phyloP scores from a whole-genome alignment of 2,888 invertebrate species.

The Dorcus parallelipipedus region DNA sequence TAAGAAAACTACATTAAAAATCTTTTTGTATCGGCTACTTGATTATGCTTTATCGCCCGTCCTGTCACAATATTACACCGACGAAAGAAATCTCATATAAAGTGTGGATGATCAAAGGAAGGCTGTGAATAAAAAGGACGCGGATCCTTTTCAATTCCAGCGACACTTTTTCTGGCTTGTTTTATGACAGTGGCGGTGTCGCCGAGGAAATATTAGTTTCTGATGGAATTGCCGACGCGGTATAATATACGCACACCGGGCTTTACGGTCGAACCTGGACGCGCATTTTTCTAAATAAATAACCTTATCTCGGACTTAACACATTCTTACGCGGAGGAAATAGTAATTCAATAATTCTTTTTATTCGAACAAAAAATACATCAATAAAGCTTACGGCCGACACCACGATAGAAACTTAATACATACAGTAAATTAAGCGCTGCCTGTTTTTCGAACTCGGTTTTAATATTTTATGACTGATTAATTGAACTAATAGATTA shows the following conservation, averaged over 20 bases:
- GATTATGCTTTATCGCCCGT: constrained; percentile 41
- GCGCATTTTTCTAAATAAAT: too few species aligned
- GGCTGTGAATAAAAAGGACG: constrained; percentile 9
- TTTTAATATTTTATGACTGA: too few species aligned
- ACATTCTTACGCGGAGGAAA: too few species aligned
- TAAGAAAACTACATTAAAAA: constrained; percentile 35
- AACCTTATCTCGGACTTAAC: too few species aligned
- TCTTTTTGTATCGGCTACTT: constrained; percentile 40
- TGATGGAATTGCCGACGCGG: constrained; percentile 32
- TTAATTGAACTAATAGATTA: too few species aligned
- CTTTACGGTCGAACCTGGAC: too few species aligned
- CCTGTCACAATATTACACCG: constrained; percentile 41
- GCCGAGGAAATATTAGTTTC: constrained; percentile 34
- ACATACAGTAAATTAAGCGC: too few species aligned
- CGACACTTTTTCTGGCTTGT: constrained; percentile 18
- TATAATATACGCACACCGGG: constrained; percentile 13
- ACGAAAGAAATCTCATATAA: constrained; percentile 34
- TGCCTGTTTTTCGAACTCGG: too few species aligned
- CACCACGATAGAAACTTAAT: too few species aligned
- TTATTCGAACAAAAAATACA: too few species aligned
- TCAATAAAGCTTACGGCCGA: too few species aligned
- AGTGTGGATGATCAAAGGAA: constrained; percentile 20
- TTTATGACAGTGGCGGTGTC: constrained; percentile 23
- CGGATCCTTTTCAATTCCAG: constrained; percentile 8
- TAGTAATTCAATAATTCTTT: too few species aligned